These are phyloP conservation scores for Lordiphosa collinella DNA, from an alignment of 1,140 invertebrate species.

Conservation along the genomic window DNA sequence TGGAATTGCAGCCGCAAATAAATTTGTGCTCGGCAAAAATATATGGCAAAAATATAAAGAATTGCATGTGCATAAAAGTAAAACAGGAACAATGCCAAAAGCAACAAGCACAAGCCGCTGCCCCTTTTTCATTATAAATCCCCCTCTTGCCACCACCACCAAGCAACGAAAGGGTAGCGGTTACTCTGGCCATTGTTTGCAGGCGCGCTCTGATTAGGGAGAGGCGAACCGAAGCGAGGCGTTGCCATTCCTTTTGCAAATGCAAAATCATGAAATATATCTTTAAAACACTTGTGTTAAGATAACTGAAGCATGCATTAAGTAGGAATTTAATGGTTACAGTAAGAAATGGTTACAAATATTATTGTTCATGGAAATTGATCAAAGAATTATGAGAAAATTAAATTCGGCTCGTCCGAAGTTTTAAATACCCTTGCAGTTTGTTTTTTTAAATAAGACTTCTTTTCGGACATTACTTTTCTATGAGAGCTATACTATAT, in stretches of 20 bases:
- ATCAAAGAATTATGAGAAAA: no score
- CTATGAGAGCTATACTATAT: no score
- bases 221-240: conserved; percentile 25
- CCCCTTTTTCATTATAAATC: conserved; percentile 61
- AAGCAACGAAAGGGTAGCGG: neutral
- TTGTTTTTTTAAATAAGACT: no score
- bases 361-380: no score
- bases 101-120: conserved; percentile 55
- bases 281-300: conserved; percentile 15
- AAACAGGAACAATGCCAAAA: conserved; percentile 71
- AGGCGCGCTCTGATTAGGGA: conserved; percentile 73
- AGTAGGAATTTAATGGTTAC: no score
- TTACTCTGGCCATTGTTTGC: conserved; percentile 56
- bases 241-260: conserved; percentile 17
- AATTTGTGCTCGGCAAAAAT: conserved; percentile 69
- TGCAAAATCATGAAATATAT: conserved; percentile 23
- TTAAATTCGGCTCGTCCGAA: no score
- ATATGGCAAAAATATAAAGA: conserved; percentile 69
- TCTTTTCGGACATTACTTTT: no score
- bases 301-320: no score
- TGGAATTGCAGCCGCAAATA: conserved; percentile 76
- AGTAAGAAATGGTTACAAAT: no score
- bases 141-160: conserved; percentile 1
- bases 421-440: no score
- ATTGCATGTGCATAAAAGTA: conserved; percentile 67